Evolutionary conservation across 2,888 invertebrate species (phyloP).

Genomic region (Erebia ligea): DNA sequence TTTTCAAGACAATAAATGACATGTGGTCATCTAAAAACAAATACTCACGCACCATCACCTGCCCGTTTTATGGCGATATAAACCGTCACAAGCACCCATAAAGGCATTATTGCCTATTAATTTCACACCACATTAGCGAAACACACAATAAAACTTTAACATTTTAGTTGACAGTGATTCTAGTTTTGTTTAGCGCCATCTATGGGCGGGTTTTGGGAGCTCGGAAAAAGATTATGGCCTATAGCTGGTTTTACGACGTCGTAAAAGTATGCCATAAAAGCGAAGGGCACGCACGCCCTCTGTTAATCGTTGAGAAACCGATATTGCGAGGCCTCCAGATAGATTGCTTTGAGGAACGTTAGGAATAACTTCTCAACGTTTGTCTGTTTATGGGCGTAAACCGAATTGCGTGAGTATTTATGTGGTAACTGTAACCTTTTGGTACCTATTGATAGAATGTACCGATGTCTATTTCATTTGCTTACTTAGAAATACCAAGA

Average conservation of each 20-base stretch:
- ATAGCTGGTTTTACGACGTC: conserved; percentile 78
- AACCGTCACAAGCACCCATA: conserved; percentile 78
- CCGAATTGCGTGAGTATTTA: conserved; percentile 53
- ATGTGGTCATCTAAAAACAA: conserved; percentile 76
- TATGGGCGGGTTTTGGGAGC: conserved; percentile 59
- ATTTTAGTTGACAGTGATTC: conserved; percentile 75
- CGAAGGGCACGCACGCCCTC: conserved; percentile 82
- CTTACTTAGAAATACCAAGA: neutral
- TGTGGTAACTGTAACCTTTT: conserved; percentile 38
- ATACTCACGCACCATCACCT: conserved; percentile 68
- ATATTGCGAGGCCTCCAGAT: conserved; percentile 81
- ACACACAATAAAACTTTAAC: conserved; percentile 82
- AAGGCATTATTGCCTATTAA: conserved; percentile 83
- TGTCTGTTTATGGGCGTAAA: conserved; percentile 73
- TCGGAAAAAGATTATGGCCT: conserved; percentile 80
- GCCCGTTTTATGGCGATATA: conserved; percentile 75
- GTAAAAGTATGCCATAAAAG: conserved; percentile 81
- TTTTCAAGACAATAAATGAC: conserved; percentile 50
- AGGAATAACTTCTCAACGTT: conserved; percentile 76
- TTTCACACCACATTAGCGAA: conserved; percentile 83
- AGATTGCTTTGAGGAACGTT: conserved; percentile 76
- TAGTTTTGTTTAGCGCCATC: conserved; percentile 77
- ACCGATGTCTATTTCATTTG: conserved; percentile 2
- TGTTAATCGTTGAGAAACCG: conserved; percentile 83
- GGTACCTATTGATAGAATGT: conserved; percentile 6